Conservation (phyloP, 2,888 invertebrate genomes). For the Acanthosepion pharaonis region DNA sequence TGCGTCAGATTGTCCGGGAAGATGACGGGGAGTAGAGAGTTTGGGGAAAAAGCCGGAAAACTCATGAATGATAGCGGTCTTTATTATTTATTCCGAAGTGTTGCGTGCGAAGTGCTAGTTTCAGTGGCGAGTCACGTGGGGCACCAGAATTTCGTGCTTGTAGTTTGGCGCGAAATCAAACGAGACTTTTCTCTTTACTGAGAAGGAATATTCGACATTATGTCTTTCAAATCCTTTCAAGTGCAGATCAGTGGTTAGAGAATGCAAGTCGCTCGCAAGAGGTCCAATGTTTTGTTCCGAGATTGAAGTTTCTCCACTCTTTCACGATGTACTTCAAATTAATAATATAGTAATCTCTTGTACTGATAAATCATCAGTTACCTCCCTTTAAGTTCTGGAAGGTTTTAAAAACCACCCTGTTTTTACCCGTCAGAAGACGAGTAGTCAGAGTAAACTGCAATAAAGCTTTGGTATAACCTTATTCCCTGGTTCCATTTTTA, state of each 20-base stretch:
- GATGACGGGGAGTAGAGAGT: neutral
- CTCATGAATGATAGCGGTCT: neutral
- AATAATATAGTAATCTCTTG: too few relatives aligned
- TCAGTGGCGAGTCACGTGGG: neutral
- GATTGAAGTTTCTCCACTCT: too few relatives aligned
- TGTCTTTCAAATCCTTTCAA: neutral
- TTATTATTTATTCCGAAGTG: neutral
- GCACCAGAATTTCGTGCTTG: neutral
- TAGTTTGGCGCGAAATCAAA: neutral
- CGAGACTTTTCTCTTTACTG: neutral
- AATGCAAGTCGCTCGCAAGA: too few relatives aligned
- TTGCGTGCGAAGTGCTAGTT: neutral
- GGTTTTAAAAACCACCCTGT: too few relatives aligned
- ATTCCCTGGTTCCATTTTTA: too few relatives aligned
- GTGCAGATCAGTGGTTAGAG: neutral
- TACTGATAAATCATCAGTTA: too few relatives aligned
- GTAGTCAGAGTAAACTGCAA: too few relatives aligned
- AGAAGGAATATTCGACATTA: neutral
- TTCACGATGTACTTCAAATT: too few relatives aligned
- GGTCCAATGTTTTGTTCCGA: too few relatives aligned
- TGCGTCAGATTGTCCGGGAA: constrained; percentile 33
- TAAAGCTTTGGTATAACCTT: too few relatives aligned
- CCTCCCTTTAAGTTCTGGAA: too few relatives aligned
- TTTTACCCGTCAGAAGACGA: too few relatives aligned
- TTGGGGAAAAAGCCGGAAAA: neutral